These are phyloP conservation scores for Pogonognathellus flavescens DNA, from an alignment of 1,140 invertebrate genomes.

Conservation along the genomic window DNA sequence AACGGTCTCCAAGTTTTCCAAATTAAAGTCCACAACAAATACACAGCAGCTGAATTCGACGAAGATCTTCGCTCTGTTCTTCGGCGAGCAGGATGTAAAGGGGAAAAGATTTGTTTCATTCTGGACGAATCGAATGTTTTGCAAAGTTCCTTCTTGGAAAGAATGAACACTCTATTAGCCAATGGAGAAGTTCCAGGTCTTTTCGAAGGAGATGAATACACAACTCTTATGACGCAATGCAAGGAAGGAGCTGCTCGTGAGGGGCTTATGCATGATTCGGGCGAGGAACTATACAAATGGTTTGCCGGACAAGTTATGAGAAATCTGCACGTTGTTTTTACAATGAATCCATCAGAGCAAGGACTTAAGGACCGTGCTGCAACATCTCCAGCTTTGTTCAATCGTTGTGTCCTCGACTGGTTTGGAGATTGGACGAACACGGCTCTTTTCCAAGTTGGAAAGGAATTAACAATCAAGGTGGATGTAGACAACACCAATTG, in stretches of 20 bases:
- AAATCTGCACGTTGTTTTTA: constrained; percentile 99
- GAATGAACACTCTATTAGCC: constrained; percentile 98
- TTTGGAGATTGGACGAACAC: constrained; percentile 99
- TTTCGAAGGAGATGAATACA: constrained; percentile 96
- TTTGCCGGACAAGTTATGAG: constrained; percentile 99
- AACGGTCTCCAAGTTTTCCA: constrained; percentile 99
- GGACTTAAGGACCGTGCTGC: constrained; percentile 98
- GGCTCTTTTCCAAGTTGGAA: constrained; percentile 89
- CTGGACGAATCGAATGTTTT: constrained; percentile 99
- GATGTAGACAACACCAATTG: constrained; percentile 87
- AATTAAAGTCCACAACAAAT: constrained; percentile 99
- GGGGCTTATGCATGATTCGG: constrained; percentile 98
- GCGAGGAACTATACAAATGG: constrained; percentile 98
- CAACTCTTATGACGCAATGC: constrained; percentile 99
- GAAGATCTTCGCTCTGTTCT: constrained; percentile 96
- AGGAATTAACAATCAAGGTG: constrained; percentile 74
- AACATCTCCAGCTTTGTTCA: constrained; percentile 98
- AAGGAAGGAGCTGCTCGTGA: constrained; percentile 98
- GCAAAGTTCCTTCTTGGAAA: constrained; percentile 97
- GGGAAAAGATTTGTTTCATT: constrained; percentile 98
- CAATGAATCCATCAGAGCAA: constrained; percentile 99
- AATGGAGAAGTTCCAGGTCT: constrained; percentile 98
- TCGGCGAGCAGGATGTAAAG: constrained; percentile 94
- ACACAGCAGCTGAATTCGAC: constrained; percentile 98
- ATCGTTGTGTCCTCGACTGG: constrained; percentile 99